Evolutionary conservation across 2,888 invertebrate genomes (phyloP), one percentile per base, ranked within the genome.

Genomic region (Panzeria rudis): DNA sequence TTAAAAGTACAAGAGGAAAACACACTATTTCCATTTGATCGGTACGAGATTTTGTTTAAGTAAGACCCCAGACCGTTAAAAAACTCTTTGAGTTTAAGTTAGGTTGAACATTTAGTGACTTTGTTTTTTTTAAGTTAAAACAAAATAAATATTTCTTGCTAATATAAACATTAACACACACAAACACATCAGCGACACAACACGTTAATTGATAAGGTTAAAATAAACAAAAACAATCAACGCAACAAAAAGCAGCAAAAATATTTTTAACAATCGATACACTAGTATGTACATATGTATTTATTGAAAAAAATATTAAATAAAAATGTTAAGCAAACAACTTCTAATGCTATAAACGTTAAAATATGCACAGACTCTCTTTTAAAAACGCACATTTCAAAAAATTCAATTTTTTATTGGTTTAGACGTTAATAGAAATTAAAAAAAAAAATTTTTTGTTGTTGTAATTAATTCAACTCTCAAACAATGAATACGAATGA

Each of bases 181-280:
- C 44, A 41, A 73, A 62, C 61, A 72, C 38, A 76, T 76, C 59
- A 72, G 23, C 41, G 35, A 44, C 66, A 61, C 15, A 59, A 61
- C 75, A 72, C 47, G 66, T 72, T 84, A 72, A 84, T 77, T 80
- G 84, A 84, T 80, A 84, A 84, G 84, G 84, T 84, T 84, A 52
- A 76, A 73, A 62, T 68, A 62, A 73, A 54, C 75, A 69, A 84
- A 76, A 68, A 68, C 54, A 69, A 69, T 35, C 20, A 50, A 41
- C 9, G 25, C 41, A 62, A 35, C 71, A 29, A 76, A 68, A 41
- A 75, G 9, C 50, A 61, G 62, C 23, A 68, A 44, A 44, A 71
- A 75, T 29, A 8, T 32, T 35, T 59, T 6, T 29, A 56, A n/a
- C 15, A 23, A 62, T 20, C 25, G 41, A 62, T 41, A 11, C n/a